Evolutionary conservation across 2,113 vertebrate genomes (phyloP), one percentile per base, ranked within the genome.

Genomic region (Anoura caudifer): DNA sequence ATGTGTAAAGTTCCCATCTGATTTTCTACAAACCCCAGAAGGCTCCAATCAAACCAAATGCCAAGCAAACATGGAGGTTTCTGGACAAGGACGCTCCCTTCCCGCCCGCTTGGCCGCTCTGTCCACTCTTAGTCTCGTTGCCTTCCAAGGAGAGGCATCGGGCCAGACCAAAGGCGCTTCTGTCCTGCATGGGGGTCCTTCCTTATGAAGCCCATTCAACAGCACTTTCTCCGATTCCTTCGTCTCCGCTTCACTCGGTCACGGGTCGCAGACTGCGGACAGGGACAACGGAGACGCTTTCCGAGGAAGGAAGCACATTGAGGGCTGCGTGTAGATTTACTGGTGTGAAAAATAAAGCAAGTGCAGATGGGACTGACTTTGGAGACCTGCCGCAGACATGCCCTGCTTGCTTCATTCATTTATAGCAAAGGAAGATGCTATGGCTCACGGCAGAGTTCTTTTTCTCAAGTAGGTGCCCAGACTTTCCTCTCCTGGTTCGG

Each of bases 331-430:
- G 1, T 14, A 31, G 52, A 70, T 92, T 85, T 70, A 92, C 33
- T 31, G 81, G 22, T 22, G 0, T 67, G 59, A 77, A 87, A 90
- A 94, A 59, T 86, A 85, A 95, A 75, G 95, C 88, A 33, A 87
- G 91, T 22, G 65, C 94, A 97, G 52, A 61, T 91, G 95, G 83
- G 94, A 82, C 96, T 97, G 75, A 38, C 59, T 96, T 87, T 90
- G 67, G 87, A 79, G 76, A 28, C 43, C 33, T 7, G 22, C 59
- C 26, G 16, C 72, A 75, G 69, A 67, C 2, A 20, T 10, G 73
- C 61, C 41, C n/a, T 89, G 87, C 50, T 41, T 54, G 82, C 80
- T 96, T 89, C 77, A 20, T 96, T 89, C 77, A 20, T 96, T 97
- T 96, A 26, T 45, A 90, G 50, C 75, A 90, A 76, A 67, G 31